Conservation (phyloP, 1,140 invertebrate genomes). For the Sycophaga agraensis region DNA sequence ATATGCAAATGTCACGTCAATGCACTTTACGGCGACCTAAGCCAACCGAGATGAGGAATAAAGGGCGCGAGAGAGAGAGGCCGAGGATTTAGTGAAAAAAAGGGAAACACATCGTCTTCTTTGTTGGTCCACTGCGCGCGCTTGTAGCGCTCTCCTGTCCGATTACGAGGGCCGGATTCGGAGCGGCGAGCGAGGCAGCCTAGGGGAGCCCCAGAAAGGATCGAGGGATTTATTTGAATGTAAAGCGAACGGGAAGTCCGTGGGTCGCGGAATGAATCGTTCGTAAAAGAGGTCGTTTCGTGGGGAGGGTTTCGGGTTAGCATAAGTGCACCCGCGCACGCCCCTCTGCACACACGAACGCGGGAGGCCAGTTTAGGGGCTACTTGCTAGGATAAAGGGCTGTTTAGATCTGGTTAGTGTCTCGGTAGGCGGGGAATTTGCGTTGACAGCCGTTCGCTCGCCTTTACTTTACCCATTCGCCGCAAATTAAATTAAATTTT, state of each 20-base stretch:
- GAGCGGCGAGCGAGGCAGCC: neutral
- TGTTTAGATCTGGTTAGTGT: slow-evolving; percentile 27
- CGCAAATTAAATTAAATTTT: slow-evolving; percentile 9
- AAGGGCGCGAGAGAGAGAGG: neutral
- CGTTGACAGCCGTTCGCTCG: slow-evolving; percentile 7
- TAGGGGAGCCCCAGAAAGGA: neutral
- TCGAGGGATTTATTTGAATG: slow-evolving; percentile 30
- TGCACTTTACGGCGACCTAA: no score
- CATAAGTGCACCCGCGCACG: neutral
- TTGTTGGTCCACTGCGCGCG: neutral
- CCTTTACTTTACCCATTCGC: neutral
- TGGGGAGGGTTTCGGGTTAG: slow-evolving; percentile 5
- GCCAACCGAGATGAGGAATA: neutral
- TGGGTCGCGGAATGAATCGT: slow-evolving; percentile 26
- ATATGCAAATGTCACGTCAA: no score
- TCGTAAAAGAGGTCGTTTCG: slow-evolving; percentile 28
- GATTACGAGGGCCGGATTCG: slow-evolving; percentile 2
- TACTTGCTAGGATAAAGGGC: slow-evolving; percentile 22
- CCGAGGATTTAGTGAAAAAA: slow-evolving; percentile 1
- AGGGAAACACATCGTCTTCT: slow-evolving; percentile 4
- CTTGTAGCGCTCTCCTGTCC: neutral
- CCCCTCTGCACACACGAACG: no score
- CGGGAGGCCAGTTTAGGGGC: slow-evolving; percentile 25
- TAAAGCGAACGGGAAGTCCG: slow-evolving; percentile 20
- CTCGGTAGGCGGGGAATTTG: slow-evolving; percentile 21